These are phyloP conservation scores for Megaceryle alcyon DNA, from an alignment of 2,797 vertebrate species.

Conservation along the genomic window DNA sequence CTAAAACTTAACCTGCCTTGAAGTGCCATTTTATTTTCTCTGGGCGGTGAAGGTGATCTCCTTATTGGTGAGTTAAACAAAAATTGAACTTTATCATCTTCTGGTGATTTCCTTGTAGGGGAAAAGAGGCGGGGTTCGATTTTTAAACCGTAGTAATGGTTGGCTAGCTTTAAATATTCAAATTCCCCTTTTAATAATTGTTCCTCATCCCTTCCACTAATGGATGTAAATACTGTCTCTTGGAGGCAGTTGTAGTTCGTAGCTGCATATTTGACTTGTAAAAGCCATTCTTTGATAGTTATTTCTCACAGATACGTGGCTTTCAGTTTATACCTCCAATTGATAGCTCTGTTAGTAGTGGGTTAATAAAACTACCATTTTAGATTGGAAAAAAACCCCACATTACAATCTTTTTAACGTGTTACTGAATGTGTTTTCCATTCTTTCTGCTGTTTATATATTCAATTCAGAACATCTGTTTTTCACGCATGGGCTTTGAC, in stretches of 20 bases:
- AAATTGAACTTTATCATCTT: neutral
- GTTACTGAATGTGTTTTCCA: neutral
- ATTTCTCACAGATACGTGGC: neutral
- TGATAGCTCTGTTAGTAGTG: neutral
- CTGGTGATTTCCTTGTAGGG: neutral
- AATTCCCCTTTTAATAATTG: neutral
- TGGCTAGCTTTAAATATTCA: neutral
- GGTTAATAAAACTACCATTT: neutral
- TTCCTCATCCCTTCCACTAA: accelerated
- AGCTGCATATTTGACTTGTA: neutral
- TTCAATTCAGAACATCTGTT: neutral
- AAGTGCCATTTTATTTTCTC: accelerated
- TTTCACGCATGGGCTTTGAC: neutral
- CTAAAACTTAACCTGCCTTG: neutral
- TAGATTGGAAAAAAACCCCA: neutral
- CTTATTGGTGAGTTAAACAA: neutral
- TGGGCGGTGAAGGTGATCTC: neutral
- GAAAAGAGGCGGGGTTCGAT: neutral
- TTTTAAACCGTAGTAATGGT: neutral
- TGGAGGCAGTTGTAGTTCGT: neutral
- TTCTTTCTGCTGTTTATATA: neutral
- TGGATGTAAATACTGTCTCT: neutral
- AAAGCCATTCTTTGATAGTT: neutral
- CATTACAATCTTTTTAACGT: accelerated
- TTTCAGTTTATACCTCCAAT: neutral